These are phyloP conservation scores for Crepidodera aurea DNA, from an alignment of 2,888 invertebrate species.

Conservation along the genomic window DNA sequence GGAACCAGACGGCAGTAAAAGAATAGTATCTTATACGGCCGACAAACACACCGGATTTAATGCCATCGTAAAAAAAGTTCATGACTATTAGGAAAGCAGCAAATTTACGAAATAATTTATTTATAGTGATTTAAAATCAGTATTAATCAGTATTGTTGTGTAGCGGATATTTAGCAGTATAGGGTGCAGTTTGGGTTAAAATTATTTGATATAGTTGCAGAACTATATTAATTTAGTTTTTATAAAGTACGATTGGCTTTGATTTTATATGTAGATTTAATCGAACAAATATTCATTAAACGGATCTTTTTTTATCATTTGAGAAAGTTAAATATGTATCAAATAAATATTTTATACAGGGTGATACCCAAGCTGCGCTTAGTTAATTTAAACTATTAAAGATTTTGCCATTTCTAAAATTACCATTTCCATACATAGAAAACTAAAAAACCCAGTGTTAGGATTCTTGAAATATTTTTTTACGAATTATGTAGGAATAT, in stretches of 20 bases:
- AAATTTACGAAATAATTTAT: conserved; percentile 11
- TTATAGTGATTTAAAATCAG: conserved; percentile 14
- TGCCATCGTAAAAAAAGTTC: conserved; percentile 56
- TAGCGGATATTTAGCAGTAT: background rate
- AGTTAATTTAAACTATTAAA: no score
- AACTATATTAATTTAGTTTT: background rate
- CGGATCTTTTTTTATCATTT: no score
- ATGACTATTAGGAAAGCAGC: conserved; percentile 44
- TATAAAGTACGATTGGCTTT: background rate
- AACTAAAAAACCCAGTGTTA: no score
- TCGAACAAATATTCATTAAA: no score
- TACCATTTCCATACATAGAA: no score
- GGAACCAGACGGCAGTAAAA: conserved; percentile 59
- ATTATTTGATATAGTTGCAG: background rate
- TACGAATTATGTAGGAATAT: no score
- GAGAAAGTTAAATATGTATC: no score
- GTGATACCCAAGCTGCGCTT: no score
- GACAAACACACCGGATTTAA: conserved; percentile 59
- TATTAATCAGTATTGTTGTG: conserved; percentile 1
- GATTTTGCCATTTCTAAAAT: no score
- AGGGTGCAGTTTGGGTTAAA: background rate
- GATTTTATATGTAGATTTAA: no score
- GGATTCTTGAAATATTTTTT: no score
- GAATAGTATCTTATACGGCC: conserved; percentile 58
- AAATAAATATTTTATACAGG: no score